Evolutionary conservation across 2,113 vertebrate species (phyloP), one percentile per base, ranked within the genome.

Genomic region (Gambusia holbrooki): DNA sequence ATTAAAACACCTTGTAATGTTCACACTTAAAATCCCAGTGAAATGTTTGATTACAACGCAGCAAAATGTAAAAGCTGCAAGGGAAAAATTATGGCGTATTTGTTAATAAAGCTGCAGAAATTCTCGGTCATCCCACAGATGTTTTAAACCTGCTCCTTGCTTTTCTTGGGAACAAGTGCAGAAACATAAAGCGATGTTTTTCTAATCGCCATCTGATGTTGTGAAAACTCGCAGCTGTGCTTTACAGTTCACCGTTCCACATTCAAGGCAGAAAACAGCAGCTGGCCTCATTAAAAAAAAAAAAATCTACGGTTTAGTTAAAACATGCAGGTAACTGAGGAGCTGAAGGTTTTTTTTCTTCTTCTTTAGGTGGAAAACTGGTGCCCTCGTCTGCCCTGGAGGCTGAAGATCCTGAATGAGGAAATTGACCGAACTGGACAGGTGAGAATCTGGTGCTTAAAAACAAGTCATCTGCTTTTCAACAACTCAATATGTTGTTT

Each of bases 321-420:
- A 54, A 54, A 54, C 48, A 54, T 54, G 48, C 48, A 58, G 51
- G 51, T 58, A 10, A 58, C 22, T 25, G 51, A 58, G 51, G 51
- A 58, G 22, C 51, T 58, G 22, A 11, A 11, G 2, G 25, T 19
- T 58, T 58, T 27, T 27, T 30, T 63, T 30, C n/a, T 72, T 48
- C 29, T 74, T 65, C 22, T 7, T 25, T 58, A 99, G 98, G 98
- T 99, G 95, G 98, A 99, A 95, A 99, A 99, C 87, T 99, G 98
- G 98, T 99, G 98, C 94, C 98, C 98, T 87, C 97, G 95, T 78
- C 96, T 99, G 84, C 96, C 95, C 72, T 99, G 98, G 98, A 96
- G 98, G 95, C 93, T 91, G 82, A 97, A 95, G 88, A 96, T 90
- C 89, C 91, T 94, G 84, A 94, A 94, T 14, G 96, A 98, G 71